Evolutionary conservation across 23 tunicate species (phyloP), one percentile per base, ranked within the genome.

Genomic region (Styela clava): DNA sequence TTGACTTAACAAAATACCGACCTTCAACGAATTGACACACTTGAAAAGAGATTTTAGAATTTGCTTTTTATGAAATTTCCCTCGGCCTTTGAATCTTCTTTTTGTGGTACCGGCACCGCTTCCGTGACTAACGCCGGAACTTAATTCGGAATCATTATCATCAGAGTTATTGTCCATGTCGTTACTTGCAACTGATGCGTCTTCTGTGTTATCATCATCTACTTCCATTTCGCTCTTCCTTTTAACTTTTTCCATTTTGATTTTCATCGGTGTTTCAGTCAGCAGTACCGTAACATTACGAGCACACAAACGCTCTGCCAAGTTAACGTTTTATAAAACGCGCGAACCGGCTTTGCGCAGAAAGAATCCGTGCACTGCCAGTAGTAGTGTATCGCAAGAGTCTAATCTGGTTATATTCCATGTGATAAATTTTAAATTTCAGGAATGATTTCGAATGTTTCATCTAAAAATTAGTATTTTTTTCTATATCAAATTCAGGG

Each of bases 11-110:
- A 67, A 18, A 27, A 24, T 33, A 31, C 20, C 24, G 61, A 84
- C 87, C 82, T 91, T 91, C 56, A 91, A 34, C 1, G 97, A 91
- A 64, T 91, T 91, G 22, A 88, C 85, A 52, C 91, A 86, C 56
- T 79, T 83, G 61, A 91, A 91, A 29, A 86, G 81, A 24, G 81
- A 24, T 44, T 44, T 76, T 56, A 36, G 31, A 2, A 31, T 76
- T 20, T 52, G 29, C 64, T 76, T 76, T 29, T 76, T 76, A 24
- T 33, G 33, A 36, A 20, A 29, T 29, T 76, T 76, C 27, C 81
- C 81, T 5, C 81, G 81, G 12, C 81, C 81, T 21, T 31, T 36
- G 18, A 31, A 21, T 0, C 64, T 26, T 56, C 37, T 76, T 23
- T 76, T 52, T 18, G 73, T 1, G 0, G 27, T 52, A 21, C 24